These are phyloP conservation scores for Cheirogaleus medius DNA, from an alignment of 2,113 vertebrate genomes.

Conservation along the genomic window DNA sequence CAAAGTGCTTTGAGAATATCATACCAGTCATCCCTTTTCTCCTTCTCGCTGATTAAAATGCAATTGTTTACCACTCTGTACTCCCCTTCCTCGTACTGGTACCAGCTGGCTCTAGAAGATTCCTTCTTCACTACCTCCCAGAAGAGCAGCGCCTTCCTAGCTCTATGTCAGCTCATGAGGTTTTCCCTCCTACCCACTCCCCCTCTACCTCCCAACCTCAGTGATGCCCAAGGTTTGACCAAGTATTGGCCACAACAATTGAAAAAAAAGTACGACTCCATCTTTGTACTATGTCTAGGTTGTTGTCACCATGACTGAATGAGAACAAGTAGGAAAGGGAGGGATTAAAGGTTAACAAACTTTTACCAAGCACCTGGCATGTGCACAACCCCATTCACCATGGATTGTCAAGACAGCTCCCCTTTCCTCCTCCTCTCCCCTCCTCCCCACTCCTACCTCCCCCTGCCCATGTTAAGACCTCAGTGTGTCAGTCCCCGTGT, in stretches of 20 bases:
- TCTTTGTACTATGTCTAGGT: not conserved
- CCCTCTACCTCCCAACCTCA: not conserved
- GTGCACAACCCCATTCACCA: not conserved
- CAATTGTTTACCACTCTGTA: not conserved
- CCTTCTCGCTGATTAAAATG: not conserved
- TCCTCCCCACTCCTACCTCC: not conserved
- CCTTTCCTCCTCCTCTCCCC: not conserved
- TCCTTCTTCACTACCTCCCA: not conserved
- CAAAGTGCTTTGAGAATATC: not conserved
- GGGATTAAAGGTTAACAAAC: not conserved
- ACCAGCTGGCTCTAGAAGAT: not conserved
- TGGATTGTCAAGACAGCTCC: not conserved
- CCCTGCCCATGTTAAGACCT: not conserved
- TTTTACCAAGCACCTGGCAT: not conserved
- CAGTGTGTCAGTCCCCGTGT: rapidly evolving
- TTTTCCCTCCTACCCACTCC: not conserved
- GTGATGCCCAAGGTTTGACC: not conserved
- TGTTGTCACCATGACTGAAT: not conserved
- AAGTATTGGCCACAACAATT: not conserved
- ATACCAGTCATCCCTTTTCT: not conserved
- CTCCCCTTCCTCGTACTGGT: not conserved
- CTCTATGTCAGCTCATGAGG: not conserved
- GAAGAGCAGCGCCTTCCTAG: not conserved
- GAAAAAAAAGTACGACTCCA: not conserved
- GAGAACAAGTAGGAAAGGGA: not conserved